Base-by-base conservation (phyloP, 2,888 invertebrate genomes). In the Epicampocera succincta region DNA sequence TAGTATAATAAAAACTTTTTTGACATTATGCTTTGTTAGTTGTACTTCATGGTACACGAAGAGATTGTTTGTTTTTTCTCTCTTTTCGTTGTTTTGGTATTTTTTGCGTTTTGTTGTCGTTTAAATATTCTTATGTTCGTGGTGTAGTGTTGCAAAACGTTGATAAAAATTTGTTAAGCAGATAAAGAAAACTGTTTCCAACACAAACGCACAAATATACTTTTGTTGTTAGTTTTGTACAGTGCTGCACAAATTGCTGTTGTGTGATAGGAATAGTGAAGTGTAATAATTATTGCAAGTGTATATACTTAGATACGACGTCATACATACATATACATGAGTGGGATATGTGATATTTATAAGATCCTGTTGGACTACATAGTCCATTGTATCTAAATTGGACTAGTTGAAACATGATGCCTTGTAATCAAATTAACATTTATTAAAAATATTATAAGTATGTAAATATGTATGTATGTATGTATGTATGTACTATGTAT, bases 71-170 rank as follows among this genome's bases (percentile, higher is more conserved):
- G 4, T 52, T 8, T 58, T 2, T 8, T 8, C 13, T 48, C 60
- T 25, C 50, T 68, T 15, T n/a, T 1, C 33, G 2, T 12, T 75
- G 42, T 72, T 60, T 68, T 68, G 40, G 9, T 61, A 25, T 68
- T 76, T 75, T 44, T 38, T 33, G n/a, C 19, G 3, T 54, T 58
- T 68, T 69, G 68, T 75, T 73, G 50, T 68, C 29, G 52, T 52
- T 72, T 50, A 38, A 0, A 63, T 66, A 42, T 78, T 33, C 38
- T 12, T 66, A 40, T 58, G 40, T 44, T 17, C 12, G 60, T 0
- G 4, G 25, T 1, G 11, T 15, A 68, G 79, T 74, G 79, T 58
- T 80, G 61, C 29, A 56, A 69, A 72, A 11, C 29, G 65, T 60
- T 33, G 8, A 33, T 33, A 33, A 12, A 15, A 56, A n/a, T 29